Percentiles rank a stretch among this genome's conserved stretches.
phyloP scores from a whole-genome alignment of 2,888 invertebrate genomes.

The Pammene fasciana region DNA sequence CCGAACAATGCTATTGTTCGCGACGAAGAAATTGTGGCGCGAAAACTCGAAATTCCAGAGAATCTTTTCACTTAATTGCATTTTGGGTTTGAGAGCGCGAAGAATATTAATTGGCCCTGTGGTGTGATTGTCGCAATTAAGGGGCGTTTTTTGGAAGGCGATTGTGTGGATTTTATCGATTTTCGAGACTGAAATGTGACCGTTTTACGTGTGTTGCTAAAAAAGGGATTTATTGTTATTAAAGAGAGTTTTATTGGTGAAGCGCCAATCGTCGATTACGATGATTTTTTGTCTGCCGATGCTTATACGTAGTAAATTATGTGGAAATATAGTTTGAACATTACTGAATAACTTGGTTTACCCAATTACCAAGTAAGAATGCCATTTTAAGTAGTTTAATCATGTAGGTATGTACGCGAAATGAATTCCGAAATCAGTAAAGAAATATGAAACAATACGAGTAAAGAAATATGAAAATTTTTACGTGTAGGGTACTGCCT shows the following conservation, averaged over 20 bases:
- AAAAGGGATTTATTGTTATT: conserved; percentile 26
- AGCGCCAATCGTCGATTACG: not conserved
- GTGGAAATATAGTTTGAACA: not conserved
- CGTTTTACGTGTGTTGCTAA: conserved; percentile 3
- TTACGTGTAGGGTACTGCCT: no score
- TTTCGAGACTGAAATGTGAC: conserved; percentile 17
- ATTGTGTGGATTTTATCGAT: conserved; percentile 23
- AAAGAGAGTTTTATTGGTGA: not conserved
- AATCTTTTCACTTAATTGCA: conserved; percentile 38
- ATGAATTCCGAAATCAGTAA: no score
- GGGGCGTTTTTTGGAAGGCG: conserved; percentile 16
- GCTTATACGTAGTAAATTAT: no score
- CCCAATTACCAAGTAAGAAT: no score
- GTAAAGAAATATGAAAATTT: no score
- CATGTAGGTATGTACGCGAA: no score
- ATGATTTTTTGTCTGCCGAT: not conserved
- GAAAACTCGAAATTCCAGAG: conserved; percentile 34
- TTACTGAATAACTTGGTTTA: no score
- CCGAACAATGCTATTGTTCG: conserved; percentile 74
- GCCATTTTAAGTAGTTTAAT: no score
- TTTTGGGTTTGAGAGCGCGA: conserved; percentile 28
- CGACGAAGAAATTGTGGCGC: conserved; percentile 38
- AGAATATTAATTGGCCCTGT: conserved; percentile 35
- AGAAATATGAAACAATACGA: no score
- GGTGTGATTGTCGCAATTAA: conserved; percentile 39